Conservation (phyloP, 1,140 invertebrate genomes). For the Globodera ellingtonae region DNA sequence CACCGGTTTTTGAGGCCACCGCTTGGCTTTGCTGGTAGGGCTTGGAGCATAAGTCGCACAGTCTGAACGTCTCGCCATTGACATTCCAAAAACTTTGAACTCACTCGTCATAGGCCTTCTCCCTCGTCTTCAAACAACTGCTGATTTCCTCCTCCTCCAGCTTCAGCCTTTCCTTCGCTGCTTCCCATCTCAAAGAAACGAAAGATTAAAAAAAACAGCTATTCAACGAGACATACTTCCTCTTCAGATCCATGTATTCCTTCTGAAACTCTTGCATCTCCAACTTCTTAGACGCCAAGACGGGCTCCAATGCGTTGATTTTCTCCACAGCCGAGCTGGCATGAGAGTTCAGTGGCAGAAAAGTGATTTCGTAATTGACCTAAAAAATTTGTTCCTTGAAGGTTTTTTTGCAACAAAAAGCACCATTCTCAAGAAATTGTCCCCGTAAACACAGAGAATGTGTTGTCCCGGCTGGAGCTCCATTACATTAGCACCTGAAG, state of each 20-base stretch:
- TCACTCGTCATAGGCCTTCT: slow-evolving; percentile 37
- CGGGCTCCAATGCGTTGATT: slow-evolving; percentile 49
- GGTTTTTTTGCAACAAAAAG: not conserved
- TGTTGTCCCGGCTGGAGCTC: slow-evolving; percentile 47
- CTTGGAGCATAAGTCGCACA: slow-evolving; percentile 31
- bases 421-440: slow-evolving; percentile 52
- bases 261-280: slow-evolving; percentile 61
- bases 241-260: slow-evolving; percentile 62
- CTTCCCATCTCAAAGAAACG: slow-evolving; percentile 36
- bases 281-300: slow-evolving; percentile 52
- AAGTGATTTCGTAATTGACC: slow-evolving; percentile 55
- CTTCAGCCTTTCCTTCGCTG: slow-evolving; percentile 35
- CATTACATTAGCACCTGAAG: slow-evolving; percentile 54
- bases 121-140: slow-evolving; percentile 25
- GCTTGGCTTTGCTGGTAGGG: slow-evolving; percentile 24
- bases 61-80: not conserved
- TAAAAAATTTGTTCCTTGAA: slow-evolving; percentile 6
- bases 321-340: slow-evolving; percentile 33
- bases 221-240: slow-evolving; percentile 46
- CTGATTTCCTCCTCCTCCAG: slow-evolving; percentile 37
- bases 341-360: slow-evolving; percentile 35
- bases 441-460: slow-evolving; percentile 63
- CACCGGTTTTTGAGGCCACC: slow-evolving; percentile 25
- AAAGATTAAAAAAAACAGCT: slow-evolving; percentile 9
- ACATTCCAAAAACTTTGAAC: not conserved